Conservation (phyloP, 2,888 invertebrate species). For the Agrochola macilenta region DNA sequence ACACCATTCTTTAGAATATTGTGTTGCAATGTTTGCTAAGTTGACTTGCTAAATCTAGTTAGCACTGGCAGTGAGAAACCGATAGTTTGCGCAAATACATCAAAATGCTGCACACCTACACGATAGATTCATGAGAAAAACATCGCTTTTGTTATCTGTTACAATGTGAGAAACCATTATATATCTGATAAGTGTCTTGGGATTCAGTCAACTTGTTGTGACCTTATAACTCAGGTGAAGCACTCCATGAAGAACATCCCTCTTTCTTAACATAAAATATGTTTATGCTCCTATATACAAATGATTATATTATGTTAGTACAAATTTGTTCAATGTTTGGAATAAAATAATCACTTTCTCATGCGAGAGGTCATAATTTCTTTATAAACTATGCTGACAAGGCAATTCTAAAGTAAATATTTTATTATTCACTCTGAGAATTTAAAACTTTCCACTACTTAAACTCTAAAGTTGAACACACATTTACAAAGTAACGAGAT, state of each 20-base stretch:
- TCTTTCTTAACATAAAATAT: slow-evolving; percentile 69
- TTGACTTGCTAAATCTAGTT: slow-evolving; percentile 42
- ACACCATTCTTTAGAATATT: slow-evolving; percentile 35
- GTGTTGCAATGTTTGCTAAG: slow-evolving; percentile 43
- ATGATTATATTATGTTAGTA: slow-evolving; percentile 72
- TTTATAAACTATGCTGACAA: slow-evolving; percentile 77
- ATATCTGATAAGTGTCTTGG: slow-evolving; percentile 47
- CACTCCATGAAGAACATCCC: slow-evolving; percentile 70
- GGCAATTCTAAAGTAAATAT: slow-evolving; percentile 76
- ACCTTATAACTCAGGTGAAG: slow-evolving; percentile 67
- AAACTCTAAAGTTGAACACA: slow-evolving; percentile 87
- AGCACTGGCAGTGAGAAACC: slow-evolving; percentile 35
- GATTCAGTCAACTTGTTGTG: slow-evolving; percentile 59
- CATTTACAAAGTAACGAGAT: slow-evolving; percentile 81
- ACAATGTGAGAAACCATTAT: slow-evolving; percentile 52
- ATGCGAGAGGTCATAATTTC: slow-evolving; percentile 77
- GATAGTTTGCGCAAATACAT: slow-evolving; percentile 37
- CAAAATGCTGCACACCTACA: slow-evolving; percentile 30
- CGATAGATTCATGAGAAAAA: slow-evolving; percentile 37
- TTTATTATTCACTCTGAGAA: slow-evolving; percentile 74
- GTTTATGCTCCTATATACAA: slow-evolving; percentile 72
- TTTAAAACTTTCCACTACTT: slow-evolving; percentile 83
- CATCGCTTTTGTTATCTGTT: slow-evolving; percentile 47
- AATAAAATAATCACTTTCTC: slow-evolving; percentile 85
- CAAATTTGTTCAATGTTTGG: slow-evolving; percentile 86